phyloP scores from a whole-genome alignment of 37 sponge, comb jelly and placozoan genomes.

The Ianthella basta region DNA sequence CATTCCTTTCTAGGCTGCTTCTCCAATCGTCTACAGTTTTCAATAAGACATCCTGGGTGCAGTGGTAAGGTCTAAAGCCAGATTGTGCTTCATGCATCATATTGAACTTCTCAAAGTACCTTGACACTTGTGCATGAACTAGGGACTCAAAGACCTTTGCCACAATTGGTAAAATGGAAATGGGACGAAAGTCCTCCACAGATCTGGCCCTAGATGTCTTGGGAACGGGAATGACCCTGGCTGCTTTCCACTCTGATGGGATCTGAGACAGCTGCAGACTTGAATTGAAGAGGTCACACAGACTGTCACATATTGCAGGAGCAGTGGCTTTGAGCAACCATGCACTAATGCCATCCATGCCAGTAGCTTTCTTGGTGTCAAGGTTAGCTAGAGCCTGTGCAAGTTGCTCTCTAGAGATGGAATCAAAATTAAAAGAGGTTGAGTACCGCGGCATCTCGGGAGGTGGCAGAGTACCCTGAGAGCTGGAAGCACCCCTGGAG shows the following conservation, averaged over 20 bases:
- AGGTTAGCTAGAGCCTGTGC: background rate
- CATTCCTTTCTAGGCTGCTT: background rate
- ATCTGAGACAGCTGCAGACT: background rate
- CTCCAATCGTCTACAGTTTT: conserved; percentile 22
- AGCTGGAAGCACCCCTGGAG: no score
- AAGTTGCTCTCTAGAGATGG: no score
- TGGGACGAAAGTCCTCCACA: background rate
- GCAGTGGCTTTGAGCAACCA: conserved; percentile 20
- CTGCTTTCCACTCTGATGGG: conserved; percentile 12
- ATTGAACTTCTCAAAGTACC: background rate
- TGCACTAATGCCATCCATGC: conserved; percentile 25
- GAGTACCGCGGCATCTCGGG: no score
- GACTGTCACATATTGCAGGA: conserved; percentile 5
- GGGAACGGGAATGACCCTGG: conserved; percentile 3
- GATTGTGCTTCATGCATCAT: background rate
- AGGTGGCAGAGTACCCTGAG: no score
- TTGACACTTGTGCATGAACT: background rate
- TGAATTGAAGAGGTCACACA: conserved; percentile 13
- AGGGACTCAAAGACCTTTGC: conserved; percentile 16
- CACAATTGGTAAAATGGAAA: conserved; percentile 3
- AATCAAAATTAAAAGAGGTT: no score
- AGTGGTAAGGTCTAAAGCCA: conserved; percentile 1
- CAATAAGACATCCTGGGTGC: conserved; percentile 34
- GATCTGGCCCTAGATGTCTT: background rate
- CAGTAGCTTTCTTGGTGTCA: conserved; percentile 3